phyloP scores from a whole-genome alignment of 2,113 vertebrate species.

The Chascanopsetta lugubris region DNA sequence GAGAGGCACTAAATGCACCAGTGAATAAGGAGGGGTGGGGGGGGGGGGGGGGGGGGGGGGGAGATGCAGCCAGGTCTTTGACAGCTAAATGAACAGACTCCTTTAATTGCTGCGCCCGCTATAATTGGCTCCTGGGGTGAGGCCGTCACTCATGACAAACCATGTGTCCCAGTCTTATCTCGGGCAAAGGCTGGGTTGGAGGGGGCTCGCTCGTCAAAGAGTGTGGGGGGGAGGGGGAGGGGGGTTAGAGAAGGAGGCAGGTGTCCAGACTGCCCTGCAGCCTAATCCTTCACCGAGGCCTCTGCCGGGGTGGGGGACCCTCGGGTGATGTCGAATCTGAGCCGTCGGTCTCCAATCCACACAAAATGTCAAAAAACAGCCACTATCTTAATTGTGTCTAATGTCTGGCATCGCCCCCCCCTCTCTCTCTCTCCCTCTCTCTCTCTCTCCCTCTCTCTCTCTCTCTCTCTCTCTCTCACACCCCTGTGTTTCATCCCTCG shows the following conservation, averaged over 20 bases:
- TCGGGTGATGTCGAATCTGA: conserved; percentile 16
- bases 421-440: conserved; percentile 33
- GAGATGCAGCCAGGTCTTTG: conserved; percentile 33
- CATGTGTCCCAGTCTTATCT: conserved; percentile 59
- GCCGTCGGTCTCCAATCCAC: conserved; percentile 45
- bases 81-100: conserved; percentile 58
- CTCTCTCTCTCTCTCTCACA: conserved; percentile 42
- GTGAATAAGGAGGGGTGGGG: conserved; percentile 19
- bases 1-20: conserved; percentile 26
- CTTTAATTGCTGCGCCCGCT: conserved; percentile 65
- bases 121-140: conserved; percentile 76
- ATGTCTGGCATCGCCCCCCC: conserved; percentile 54
- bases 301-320: conserved; percentile 15
- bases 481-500: conserved; percentile 46
- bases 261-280: conserved; percentile 24
- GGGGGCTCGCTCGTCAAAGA: too few relatives aligned
- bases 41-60: too few relatives aligned
- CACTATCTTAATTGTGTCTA: conserved; percentile 70
- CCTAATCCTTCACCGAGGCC: conserved; percentile 40
- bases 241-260: conserved; percentile 25
- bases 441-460: conserved; percentile 52
- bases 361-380: conserved; percentile 53
- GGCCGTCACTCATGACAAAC: conserved; percentile 61
- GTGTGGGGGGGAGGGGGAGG: neutral
- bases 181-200: conserved; percentile 19